Evolutionary conservation across 2,888 invertebrate species (phyloP).

Genomic region (Oxyscelio sp.): DNA sequence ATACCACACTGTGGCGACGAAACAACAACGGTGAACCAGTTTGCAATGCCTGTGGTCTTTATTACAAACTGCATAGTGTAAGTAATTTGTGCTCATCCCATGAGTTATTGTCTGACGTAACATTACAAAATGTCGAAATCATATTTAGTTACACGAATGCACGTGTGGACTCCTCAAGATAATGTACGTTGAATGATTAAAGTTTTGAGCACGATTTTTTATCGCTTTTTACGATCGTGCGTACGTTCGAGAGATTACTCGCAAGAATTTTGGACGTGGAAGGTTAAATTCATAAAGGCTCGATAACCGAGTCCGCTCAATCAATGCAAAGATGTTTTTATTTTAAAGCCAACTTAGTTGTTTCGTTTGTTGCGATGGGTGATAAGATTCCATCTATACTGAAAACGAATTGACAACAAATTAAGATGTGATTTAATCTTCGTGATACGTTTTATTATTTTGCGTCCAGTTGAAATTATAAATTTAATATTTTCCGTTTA

Average conservation of each 20-base stretch:
- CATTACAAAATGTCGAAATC: conserved; percentile 26
- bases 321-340: conserved; percentile 46
- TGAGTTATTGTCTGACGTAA: conserved; percentile 36
- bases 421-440: conserved; percentile 42
- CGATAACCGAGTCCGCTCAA: conserved; percentile 43
- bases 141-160: conserved; percentile 44
- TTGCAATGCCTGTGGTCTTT: conserved; percentile 99
- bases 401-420: conserved; percentile 28
- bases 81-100: conserved; percentile 73
- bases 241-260: conserved; percentile 19
- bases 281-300: conserved; percentile 41
- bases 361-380: neutral
- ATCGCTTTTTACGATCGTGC: conserved; percentile 39
- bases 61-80: conserved; percentile 93
- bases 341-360: conserved; percentile 24
- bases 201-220: conserved; percentile 35
- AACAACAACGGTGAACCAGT: conserved; percentile 99
- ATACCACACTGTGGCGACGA: conserved; percentile 98
- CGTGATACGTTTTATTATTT: conserved; percentile 8
- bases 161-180: conserved; percentile 28
- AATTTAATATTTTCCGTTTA: neutral
- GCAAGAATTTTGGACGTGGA: conserved; percentile 17
- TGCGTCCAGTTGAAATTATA: neutral
- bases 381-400: conserved; percentile 49
- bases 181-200: conserved; percentile 49